phyloP scores from a whole-genome alignment of 2,888 invertebrate genomes.

The Entomobrya proxima region DNA sequence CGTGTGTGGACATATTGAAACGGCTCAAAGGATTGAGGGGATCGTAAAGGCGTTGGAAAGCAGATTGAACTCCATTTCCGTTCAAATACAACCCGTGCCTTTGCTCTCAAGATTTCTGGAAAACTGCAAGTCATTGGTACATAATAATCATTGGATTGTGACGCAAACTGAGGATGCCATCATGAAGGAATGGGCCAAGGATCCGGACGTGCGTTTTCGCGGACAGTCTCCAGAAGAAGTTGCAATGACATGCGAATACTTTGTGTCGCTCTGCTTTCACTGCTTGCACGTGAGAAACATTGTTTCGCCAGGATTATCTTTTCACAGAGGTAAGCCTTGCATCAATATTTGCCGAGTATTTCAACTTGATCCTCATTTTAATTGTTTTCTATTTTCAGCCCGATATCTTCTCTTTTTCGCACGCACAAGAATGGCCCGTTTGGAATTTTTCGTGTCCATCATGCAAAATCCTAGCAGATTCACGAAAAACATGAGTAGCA shows the following conservation, averaged over 20 bases:
- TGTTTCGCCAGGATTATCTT: constrained; percentile 36
- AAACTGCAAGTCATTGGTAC: constrained; percentile 44
- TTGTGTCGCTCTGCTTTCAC: constrained; percentile 44
- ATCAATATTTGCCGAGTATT: neutral
- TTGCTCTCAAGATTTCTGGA: constrained; percentile 50
- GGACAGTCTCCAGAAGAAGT: constrained; percentile 37
- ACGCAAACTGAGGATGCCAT: constrained; percentile 49
- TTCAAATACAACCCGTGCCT: constrained; percentile 36
- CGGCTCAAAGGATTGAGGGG: constrained; percentile 2
- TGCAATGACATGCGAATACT: constrained; percentile 50
- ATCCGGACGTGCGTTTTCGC: constrained; percentile 44
- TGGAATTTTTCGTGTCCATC: constrained; percentile 41
- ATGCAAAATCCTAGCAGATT: constrained; percentile 28
- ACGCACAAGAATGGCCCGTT: constrained; percentile 45
- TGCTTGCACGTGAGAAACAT: constrained; percentile 39
- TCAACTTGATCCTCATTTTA: neutral
- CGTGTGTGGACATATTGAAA: constrained; percentile 44
- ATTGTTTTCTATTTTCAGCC: constrained; percentile 18
- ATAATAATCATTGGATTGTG: constrained; percentile 59
- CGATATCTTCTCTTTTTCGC: constrained; percentile 50
- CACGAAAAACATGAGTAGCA: neutral
- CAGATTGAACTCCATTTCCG: constrained; percentile 28
- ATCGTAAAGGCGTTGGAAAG: constrained; percentile 50
- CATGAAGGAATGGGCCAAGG: constrained; percentile 56
- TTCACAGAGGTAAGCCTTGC: constrained; percentile 54